These are phyloP conservation scores for Tamandua tetradactyla DNA, from an alignment of 2,797 vertebrate species.

Conservation along the genomic window DNA sequence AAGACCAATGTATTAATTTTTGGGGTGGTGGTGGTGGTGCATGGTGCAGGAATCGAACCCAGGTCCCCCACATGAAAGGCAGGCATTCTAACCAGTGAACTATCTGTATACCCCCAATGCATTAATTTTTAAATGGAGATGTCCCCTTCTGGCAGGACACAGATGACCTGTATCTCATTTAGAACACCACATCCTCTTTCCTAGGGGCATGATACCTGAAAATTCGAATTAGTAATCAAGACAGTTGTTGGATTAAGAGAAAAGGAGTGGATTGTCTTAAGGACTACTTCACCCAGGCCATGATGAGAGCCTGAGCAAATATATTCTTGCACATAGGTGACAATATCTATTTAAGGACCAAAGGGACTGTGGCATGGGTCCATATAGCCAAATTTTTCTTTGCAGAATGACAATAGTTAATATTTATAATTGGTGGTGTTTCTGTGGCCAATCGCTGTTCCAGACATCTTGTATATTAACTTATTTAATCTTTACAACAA, in stretches of 20 bases:
- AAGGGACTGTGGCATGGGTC: not conserved
- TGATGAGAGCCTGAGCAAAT: not conserved
- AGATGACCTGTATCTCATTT: not conserved
- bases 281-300: not conserved
- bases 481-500: not conserved
- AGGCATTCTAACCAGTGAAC: no score
- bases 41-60: no score
- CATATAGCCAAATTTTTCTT: not conserved
- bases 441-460: not conserved
- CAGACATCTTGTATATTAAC: not conserved
- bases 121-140: not conserved
- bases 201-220: not conserved
- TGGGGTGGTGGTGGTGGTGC: no score
- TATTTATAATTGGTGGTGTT: not conserved
- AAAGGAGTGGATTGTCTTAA: not conserved
- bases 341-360: not conserved
- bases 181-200: not conserved
- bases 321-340: not conserved
- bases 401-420: conserved; percentile 1
- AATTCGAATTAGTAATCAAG: not conserved
- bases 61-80: no score
- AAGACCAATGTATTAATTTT: not conserved
- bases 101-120: no score
- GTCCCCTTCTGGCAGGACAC: not conserved
- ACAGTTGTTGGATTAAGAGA: not conserved